phyloP scores from a whole-genome alignment of 2,797 vertebrate genomes.

The Thripadectes ignobilis region DNA sequence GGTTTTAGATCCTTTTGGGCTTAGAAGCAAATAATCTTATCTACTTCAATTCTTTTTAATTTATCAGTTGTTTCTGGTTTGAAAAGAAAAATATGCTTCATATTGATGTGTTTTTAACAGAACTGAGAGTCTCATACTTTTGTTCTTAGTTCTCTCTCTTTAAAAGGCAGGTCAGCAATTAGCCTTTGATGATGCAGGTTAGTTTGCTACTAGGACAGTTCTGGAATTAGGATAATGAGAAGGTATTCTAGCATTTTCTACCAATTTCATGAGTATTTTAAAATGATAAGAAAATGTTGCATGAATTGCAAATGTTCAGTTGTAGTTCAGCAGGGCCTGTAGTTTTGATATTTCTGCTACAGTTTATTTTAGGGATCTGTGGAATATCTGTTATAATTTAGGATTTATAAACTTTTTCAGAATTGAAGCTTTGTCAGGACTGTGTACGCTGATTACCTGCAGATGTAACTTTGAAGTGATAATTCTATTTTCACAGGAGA shows the following conservation, averaged over 20 bases:
- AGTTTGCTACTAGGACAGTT: background rate
- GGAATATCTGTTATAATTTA: background rate
- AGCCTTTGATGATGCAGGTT: background rate
- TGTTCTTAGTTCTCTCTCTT: background rate
- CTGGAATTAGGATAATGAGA: background rate
- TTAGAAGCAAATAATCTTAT: background rate
- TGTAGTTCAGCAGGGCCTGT: background rate
- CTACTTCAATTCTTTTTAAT: background rate
- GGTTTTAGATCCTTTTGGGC: background rate
- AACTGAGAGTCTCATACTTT: background rate
- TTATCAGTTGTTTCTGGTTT: background rate
- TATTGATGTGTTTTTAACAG: background rate
- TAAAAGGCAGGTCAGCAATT: background rate
- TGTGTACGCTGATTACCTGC: background rate
- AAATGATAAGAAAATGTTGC: background rate
- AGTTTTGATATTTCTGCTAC: background rate
- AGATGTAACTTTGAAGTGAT: background rate
- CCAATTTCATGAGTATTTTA: background rate
- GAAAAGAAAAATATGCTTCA: background rate
- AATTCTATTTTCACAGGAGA: background rate
- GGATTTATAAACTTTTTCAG: background rate
- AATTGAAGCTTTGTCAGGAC: background rate
- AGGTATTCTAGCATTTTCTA: background rate
- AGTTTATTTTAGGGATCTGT: background rate
- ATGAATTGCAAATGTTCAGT: background rate